Conservation (phyloP, 2,888 invertebrate species). For the Dendrolimus houi region DNA sequence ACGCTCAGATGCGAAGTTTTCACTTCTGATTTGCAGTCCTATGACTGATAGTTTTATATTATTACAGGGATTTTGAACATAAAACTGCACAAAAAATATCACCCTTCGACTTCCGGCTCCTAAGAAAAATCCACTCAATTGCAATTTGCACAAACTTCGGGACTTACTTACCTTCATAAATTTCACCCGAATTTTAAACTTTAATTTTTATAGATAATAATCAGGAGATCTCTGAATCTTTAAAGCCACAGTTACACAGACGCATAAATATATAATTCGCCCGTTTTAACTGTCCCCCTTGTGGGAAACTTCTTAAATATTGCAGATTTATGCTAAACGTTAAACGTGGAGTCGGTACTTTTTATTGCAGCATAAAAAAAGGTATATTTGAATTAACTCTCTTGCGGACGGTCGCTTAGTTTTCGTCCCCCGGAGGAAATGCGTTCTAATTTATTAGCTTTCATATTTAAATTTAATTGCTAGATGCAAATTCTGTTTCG, state of each 20-base stretch:
- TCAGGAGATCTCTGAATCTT: not conserved
- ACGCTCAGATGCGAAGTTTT: too few species aligned
- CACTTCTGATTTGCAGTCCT: too few species aligned
- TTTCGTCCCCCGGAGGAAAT: slow-evolving; percentile 3
- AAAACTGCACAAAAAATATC: too few species aligned
- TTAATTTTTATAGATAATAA: not conserved
- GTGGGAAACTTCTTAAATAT: slow-evolving; percentile 50
- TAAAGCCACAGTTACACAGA: not conserved
- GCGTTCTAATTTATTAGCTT: not conserved
- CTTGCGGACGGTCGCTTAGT: slow-evolving; percentile 12
- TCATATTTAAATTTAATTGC: not conserved
- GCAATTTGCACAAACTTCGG: too few species aligned
- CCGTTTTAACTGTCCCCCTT: slow-evolving; percentile 25
- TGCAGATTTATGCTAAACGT: slow-evolving; percentile 64
- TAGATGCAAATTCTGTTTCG: not conserved
- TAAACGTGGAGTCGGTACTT: slow-evolving; percentile 28
- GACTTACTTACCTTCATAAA: too few species aligned
- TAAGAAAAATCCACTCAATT: too few species aligned
- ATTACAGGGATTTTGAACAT: too few species aligned
- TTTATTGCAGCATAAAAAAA: slow-evolving; percentile 42
- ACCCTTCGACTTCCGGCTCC: too few species aligned
- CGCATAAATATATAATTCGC: not conserved
- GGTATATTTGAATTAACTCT: slow-evolving; percentile 60
- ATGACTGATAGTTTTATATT: too few species aligned
- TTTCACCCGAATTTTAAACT: not conserved